Conservation (phyloP, 2,888 invertebrate species). For the Diarsia mendica region DNA sequence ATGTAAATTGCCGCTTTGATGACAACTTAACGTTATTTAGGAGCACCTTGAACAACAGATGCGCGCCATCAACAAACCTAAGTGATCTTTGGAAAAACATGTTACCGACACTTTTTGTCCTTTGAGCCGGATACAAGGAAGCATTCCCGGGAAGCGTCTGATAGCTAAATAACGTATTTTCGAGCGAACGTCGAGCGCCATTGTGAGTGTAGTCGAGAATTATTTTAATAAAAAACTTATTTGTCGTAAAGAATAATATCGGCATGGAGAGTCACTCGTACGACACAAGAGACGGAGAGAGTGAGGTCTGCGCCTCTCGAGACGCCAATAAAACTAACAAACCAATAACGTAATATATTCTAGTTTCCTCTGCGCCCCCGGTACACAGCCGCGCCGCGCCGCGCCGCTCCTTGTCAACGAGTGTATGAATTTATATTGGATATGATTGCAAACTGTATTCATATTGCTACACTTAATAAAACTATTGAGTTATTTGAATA, state of each 20-base stretch:
- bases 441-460: slow-evolving; percentile 38
- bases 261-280: slow-evolving; percentile 29
- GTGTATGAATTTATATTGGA: slow-evolving; percentile 54
- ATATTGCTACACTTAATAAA: slow-evolving; percentile 47
- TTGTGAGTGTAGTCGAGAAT: slow-evolving; percentile 44
- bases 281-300: slow-evolving; percentile 24
- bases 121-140: neutral
- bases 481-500: slow-evolving; percentile 17
- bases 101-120: neutral
- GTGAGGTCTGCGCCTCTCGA: slow-evolving; percentile 46
- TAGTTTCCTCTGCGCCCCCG: slow-evolving; percentile 14
- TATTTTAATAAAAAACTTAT: slow-evolving; percentile 49
- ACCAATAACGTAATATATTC: slow-evolving; percentile 63
- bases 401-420: slow-evolving; percentile 52
- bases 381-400: slow-evolving; percentile 16
- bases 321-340: slow-evolving; percentile 62
- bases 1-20: slow-evolving; percentile 77
- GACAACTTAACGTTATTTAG: slow-evolving; percentile 74
- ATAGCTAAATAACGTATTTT: slow-evolving; percentile 22
- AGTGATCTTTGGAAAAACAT: slow-evolving; percentile 38
- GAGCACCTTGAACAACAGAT: slow-evolving; percentile 48
- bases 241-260: slow-evolving; percentile 50
- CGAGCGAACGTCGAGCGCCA: slow-evolving; percentile 30
- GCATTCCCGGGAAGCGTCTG: neutral
- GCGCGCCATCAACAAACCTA: slow-evolving; percentile 9